phyloP scores from a whole-genome alignment of 1,140 invertebrate species.

The Camponotus vicinus region DNA sequence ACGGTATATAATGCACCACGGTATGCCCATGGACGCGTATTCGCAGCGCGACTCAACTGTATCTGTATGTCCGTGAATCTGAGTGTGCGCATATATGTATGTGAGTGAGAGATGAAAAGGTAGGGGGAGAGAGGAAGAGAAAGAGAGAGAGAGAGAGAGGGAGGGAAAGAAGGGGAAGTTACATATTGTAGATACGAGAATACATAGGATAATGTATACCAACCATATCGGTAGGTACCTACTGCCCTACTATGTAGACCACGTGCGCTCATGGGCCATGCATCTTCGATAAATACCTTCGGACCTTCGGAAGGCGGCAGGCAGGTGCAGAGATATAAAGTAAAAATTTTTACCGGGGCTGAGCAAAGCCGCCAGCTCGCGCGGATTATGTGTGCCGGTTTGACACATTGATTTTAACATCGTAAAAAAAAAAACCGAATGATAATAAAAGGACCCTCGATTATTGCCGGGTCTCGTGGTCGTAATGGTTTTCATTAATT shows the following conservation, averaged over 20 bases:
- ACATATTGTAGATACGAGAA: slow-evolving; percentile 62
- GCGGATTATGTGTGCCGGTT: slow-evolving; percentile 31
- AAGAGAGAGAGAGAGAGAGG: slow-evolving; percentile 9
- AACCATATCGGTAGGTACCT: slow-evolving; percentile 61
- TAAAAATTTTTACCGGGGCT: slow-evolving; percentile 52
- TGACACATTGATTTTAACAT: slow-evolving; percentile 21
- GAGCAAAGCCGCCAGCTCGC: slow-evolving; percentile 22
- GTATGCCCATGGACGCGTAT: slow-evolving; percentile 36
- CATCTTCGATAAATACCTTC: slow-evolving; percentile 71
- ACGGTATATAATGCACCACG: slow-evolving; percentile 63
- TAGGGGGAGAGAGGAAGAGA: slow-evolving; percentile 6
- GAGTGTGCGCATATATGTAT: not conserved
- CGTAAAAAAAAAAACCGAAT: slow-evolving; percentile 27
- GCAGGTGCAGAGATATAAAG: slow-evolving; percentile 51
- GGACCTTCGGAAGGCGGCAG: slow-evolving; percentile 15
- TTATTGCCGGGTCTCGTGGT: slow-evolving; percentile 15
- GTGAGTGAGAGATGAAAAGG: not conserved
- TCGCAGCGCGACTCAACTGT: slow-evolving; percentile 16
- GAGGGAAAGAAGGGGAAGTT: not conserved
- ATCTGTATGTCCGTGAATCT: not conserved
- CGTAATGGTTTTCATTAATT: slow-evolving; percentile 54
- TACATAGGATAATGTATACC: slow-evolving; percentile 68
- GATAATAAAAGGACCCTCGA: slow-evolving; percentile 20
- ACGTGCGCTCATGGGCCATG: slow-evolving; percentile 60
- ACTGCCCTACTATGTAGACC: slow-evolving; percentile 60